These are phyloP conservation scores for Darevskia mixta DNA, from an alignment of 2,797 vertebrate species.

Conservation along the genomic window DNA sequence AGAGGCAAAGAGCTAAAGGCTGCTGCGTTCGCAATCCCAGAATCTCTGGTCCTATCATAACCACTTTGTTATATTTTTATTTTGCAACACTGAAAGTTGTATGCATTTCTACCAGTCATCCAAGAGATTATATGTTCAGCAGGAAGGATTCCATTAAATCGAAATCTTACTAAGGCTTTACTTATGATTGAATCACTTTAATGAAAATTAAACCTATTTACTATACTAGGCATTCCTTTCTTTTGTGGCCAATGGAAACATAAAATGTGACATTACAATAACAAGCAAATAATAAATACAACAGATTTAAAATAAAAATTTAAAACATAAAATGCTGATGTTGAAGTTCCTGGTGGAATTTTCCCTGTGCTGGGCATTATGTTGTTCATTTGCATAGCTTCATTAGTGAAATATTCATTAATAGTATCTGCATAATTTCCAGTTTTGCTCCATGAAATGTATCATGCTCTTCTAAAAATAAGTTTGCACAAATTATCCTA, in stretches of 20 bases:
- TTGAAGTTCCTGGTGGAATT: slow-evolving; percentile 1
- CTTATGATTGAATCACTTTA: background rate
- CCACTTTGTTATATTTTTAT: background rate
- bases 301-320: background rate
- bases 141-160: background rate
- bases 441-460: slow-evolving; percentile 45
- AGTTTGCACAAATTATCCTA: slow-evolving; percentile 28
- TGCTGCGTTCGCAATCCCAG: background rate
- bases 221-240: background rate
- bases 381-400: slow-evolving; percentile 36
- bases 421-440: slow-evolving; percentile 48
- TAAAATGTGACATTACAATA: background rate
- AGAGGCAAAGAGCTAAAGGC: background rate
- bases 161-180: background rate
- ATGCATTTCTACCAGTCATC: background rate
- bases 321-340: background rate
- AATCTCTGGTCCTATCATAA: background rate
- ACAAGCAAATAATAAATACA: background rate
- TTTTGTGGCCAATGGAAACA: background rate
- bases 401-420: slow-evolving; percentile 51
- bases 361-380: slow-evolving; percentile 7
- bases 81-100: background rate
- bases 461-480: slow-evolving; percentile 47
- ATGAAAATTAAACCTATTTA: background rate
- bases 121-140: background rate